Evolutionary conservation across 1,140 invertebrate species (phyloP), one percentile per base, ranked within the genome.

Genomic region (Bemisia tabaci): DNA sequence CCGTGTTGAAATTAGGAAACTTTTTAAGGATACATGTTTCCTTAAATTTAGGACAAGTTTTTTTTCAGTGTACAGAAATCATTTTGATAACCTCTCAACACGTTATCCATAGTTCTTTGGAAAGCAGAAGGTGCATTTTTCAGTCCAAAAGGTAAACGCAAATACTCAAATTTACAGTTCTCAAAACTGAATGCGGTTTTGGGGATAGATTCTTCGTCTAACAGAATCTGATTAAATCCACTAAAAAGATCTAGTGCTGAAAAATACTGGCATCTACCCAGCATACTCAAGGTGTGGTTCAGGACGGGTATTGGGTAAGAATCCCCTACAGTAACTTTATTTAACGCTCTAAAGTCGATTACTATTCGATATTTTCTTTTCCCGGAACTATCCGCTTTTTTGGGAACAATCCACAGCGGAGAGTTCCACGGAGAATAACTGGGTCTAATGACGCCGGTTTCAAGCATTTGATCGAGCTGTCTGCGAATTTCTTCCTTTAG

Each of bases 141-240:
- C n/a, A n/a, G n/a, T n/a, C n/a, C n/a, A n/a, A n/a, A n/a, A n/a
- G n/a, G n/a, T 65, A 48, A 9, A 48, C 33, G 60, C 0, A 70
- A 25, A 64, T 75, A 79, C 65, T 79, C 76, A 59, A 74, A 79
- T 0, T 74, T n/a, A 12, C 73, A 72, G 5, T 5, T 48, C 17
- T 48, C 33, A 48, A 76, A 78, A 1, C 68, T 74, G 0, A 78
- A 68, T 0, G 76, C 75, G 11, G 74, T 78, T 69, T 78, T 79
- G 11, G 64, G 70, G 1, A 77, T 72, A 59, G 77, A 74, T 21
- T 70, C 70, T 59, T 25, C 22, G 0, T 62, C 64, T 2, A 78
- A 68, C 0, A 76, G 76, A 0, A 79, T 74, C 23, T 78, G 81
- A 72, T 79, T 77, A 69, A 77, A 84, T 0, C 82, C 82, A 5